phyloP scores from a whole-genome alignment of 2,797 vertebrate genomes.

The Mormyrus hasselquistii region DNA sequence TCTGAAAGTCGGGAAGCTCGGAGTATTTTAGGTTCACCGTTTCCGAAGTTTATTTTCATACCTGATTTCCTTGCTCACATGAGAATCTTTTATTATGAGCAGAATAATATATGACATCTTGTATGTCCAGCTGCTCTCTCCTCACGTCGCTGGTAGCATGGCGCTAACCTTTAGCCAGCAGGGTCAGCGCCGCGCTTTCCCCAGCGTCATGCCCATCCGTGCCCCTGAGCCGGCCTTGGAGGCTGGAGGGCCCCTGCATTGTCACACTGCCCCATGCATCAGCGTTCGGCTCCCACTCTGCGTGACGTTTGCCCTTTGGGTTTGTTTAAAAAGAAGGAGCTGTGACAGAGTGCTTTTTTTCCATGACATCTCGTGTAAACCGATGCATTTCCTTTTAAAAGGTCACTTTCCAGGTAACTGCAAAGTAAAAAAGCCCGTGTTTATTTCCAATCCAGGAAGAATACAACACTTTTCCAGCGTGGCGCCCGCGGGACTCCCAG shows the following conservation, averaged over 20 bases:
- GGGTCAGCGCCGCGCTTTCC: conserved; percentile 28
- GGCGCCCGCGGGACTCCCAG: conserved; percentile 23
- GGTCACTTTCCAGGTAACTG: conserved; percentile 45
- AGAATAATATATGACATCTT: not conserved
- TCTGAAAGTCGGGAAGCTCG: not conserved
- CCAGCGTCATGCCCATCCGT: not conserved
- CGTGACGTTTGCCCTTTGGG: conserved; percentile 48
- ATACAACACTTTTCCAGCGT: not conserved
- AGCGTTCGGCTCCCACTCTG: conserved; percentile 10
- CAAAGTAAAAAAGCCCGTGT: conserved; percentile 40
- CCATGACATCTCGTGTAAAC: conserved; percentile 39
- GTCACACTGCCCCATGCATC: not conserved
- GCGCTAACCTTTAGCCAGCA: conserved; percentile 31
- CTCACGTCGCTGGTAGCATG: not conserved
- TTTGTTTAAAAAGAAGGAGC: conserved; percentile 29
- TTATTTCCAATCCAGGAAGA: conserved; percentile 10
- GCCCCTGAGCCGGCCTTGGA: not conserved
- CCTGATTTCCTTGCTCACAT: not conserved
- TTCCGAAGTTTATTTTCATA: not conserved
- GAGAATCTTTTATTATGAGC: not conserved
- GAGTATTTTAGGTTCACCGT: not conserved
- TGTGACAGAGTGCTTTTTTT: conserved; percentile 42
- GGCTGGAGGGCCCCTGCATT: conserved; percentile 19
- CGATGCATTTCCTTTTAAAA: conserved; percentile 43
- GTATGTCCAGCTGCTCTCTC: not conserved